A percentile compares a stretch with the other conserved stretches of the same genome.
These are phyloP conservation scores for Yponomeuta evonymella DNA, from an alignment of 2,888 invertebrate species.

Conservation along the genomic window DNA sequence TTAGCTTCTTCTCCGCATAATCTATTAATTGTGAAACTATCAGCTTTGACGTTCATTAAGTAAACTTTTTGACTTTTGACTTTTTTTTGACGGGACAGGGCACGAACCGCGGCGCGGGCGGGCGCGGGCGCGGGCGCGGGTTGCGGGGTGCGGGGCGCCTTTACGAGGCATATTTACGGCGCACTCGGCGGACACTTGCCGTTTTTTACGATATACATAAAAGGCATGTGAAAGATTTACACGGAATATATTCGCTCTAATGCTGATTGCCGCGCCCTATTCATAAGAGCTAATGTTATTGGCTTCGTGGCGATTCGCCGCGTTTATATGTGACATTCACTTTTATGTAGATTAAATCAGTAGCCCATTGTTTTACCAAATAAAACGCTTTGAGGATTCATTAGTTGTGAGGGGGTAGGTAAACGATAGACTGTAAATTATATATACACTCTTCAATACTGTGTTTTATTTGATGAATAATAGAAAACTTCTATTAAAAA, in stretches of 20 bases:
- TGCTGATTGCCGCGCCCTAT: constrained; percentile 56
- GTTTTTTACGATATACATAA: constrained; percentile 75
- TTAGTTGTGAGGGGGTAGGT: no score
- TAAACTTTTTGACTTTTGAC: no score
- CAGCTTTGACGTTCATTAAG: no score
- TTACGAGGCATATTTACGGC: constrained; percentile 69
- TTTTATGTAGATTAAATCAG: constrained; percentile 37
- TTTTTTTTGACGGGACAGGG: neutral
- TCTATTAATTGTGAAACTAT: no score
- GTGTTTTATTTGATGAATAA: no score
- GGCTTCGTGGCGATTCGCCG: constrained; percentile 26
- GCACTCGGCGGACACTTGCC: constrained; percentile 61
- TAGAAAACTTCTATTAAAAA: no score
- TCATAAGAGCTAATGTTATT: constrained; percentile 52
- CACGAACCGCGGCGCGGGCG: no score
- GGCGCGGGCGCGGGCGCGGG: constrained; percentile 15
- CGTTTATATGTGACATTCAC: constrained; percentile 24
- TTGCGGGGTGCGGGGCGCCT: constrained; percentile 30
- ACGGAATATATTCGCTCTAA: constrained; percentile 71
- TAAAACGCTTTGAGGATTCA: neutral
- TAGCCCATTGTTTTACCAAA: neutral
- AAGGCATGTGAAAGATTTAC: constrained; percentile 73
- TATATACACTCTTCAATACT: no score
- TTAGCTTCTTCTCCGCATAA: no score
- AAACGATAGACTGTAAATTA: no score